Evolutionary conservation across 2,888 invertebrate genomes (phyloP).

Genomic region (Aricia artaxerxes): DNA sequence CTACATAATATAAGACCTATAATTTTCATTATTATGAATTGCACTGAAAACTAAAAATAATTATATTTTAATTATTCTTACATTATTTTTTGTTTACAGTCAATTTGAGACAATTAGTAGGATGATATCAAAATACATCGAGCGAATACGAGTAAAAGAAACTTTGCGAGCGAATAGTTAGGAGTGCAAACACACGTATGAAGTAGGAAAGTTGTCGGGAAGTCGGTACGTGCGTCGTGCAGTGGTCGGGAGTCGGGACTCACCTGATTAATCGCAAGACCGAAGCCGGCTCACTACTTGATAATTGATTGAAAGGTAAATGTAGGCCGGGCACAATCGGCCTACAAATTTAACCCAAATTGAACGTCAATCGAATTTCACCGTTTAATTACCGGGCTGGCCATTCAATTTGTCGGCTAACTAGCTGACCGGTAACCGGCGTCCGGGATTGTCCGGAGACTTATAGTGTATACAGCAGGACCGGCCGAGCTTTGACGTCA

Average conservation of each 20-base stretch:
- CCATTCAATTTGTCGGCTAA: background rate
- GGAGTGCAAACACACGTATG: background rate
- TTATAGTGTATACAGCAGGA: background rate
- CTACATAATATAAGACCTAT: too few relatives aligned
- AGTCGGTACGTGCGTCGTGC: background rate
- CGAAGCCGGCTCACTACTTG: background rate
- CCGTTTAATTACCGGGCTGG: slow-evolving; percentile 5
- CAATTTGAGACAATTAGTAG: too few relatives aligned
- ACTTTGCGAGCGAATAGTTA: background rate
- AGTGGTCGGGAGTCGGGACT: background rate
- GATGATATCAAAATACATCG: too few relatives aligned
- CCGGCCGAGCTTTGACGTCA: background rate
- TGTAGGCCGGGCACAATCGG: slow-evolving; percentile 8
- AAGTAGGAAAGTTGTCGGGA: background rate
- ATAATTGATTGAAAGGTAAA: slow-evolving; percentile 20
- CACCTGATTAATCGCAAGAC: slow-evolving; percentile 1
- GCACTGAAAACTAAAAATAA: too few relatives aligned
- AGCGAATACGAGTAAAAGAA: background rate
- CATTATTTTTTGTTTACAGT: too few relatives aligned
- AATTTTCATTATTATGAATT: too few relatives aligned
- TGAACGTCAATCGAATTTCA: slow-evolving; percentile 2
- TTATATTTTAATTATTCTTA: too few relatives aligned
- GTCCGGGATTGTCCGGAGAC: background rate
- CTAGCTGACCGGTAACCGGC: background rate
- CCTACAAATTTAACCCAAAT: slow-evolving; percentile 7